Evolutionary conservation across 1,140 invertebrate species (phyloP).

Genomic region (Lordiphosa collinella): DNA sequence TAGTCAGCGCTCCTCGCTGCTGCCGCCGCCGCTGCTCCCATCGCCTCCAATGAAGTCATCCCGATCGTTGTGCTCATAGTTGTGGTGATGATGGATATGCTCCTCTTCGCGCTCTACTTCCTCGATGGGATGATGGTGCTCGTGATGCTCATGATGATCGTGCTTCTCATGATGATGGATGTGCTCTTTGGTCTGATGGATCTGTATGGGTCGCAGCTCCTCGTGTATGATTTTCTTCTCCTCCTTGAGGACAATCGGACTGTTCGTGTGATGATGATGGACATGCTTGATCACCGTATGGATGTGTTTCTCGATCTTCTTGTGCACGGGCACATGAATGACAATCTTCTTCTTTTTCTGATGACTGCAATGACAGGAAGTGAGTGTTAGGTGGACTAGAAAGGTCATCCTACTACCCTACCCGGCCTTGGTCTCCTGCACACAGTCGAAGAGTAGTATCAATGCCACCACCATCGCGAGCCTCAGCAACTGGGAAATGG

Average conservation of each 20-base stretch:
- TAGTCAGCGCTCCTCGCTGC: conserved; percentile 61
- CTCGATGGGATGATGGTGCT: conserved; percentile 43
- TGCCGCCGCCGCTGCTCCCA: conserved; percentile 31
- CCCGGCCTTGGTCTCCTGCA: conserved; percentile 60
- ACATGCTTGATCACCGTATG: conserved; percentile 75
- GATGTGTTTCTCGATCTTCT: conserved; percentile 76
- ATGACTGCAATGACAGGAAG: conserved; percentile 19
- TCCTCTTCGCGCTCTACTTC: conserved; percentile 61
- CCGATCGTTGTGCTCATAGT: conserved; percentile 67
- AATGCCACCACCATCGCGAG: conserved; percentile 49
- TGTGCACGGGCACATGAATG: conserved; percentile 77
- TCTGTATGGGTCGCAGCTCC: conserved; percentile 69
- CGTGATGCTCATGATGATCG: conserved; percentile 53
- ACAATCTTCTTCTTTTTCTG: conserved; percentile 78
- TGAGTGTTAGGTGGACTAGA: not conserved
- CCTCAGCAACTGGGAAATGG: conserved; percentile 42
- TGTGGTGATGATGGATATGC: conserved; percentile 74
- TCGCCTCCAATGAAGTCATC: conserved; percentile 41
- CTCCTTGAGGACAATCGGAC: conserved; percentile 76
- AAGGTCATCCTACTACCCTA: conserved; percentile 17
- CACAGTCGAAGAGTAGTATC: conserved; percentile 44
- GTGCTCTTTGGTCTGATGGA: conserved; percentile 71
- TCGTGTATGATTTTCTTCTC: conserved; percentile 75
- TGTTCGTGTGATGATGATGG: conserved; percentile 70
- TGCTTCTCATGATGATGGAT: conserved; percentile 72